Base-by-base conservation (phyloP, 2,888 invertebrate genomes). In the Achlya flavicornis region DNA sequence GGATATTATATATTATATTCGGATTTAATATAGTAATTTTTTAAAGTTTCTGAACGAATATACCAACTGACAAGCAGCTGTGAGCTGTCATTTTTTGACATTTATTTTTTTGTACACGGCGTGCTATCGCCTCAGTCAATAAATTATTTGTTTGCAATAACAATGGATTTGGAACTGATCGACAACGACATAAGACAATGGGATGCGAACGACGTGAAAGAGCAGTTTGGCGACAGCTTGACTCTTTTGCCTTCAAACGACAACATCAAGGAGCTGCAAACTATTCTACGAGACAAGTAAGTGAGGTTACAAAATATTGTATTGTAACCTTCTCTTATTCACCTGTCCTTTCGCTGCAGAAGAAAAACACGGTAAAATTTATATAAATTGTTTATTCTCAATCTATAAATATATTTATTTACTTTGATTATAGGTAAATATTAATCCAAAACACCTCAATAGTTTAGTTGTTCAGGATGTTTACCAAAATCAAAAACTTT, bases 211-310 rank as follows among this genome's bases (percentile, higher is more conserved):
- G 94, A 94, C 57, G 85, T 90, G 4, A 87, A 86, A 63, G 94
- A 95, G 58, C 95, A 95, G 70, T 96, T 96, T 74, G 96, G 96
- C 0, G 95, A 95, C 63, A 96, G 96, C 79, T 91, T 97, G 57
- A 96, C 96, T 81, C 89, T 97, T 64, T 85, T 97, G 62, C 96
- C 96, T 2, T 94, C 95, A 0, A 97, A 97, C 79, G 96, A 97
- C 84, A 97, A 97, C 89, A 96, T 97, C 59, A 96, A 96, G 78
- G 98, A 98, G 85, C 88, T 98, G 63, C 97, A 98, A 85, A 98
- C 98, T 8, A 98, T 98, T 77, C 94, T 98, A 61, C 94, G 98
- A 41, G 98, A 98, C 91, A 97, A 96, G 98, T 98, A 92, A 94
- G 95, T 89, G 72, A 87, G 87, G 87, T 88, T 91, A 88, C 67